A percentile compares a stretch with the other conserved stretches of the same genome.
These are phyloP conservation scores for Nebria salina DNA, from an alignment of 2,888 invertebrate species.

Conservation along the genomic window DNA sequence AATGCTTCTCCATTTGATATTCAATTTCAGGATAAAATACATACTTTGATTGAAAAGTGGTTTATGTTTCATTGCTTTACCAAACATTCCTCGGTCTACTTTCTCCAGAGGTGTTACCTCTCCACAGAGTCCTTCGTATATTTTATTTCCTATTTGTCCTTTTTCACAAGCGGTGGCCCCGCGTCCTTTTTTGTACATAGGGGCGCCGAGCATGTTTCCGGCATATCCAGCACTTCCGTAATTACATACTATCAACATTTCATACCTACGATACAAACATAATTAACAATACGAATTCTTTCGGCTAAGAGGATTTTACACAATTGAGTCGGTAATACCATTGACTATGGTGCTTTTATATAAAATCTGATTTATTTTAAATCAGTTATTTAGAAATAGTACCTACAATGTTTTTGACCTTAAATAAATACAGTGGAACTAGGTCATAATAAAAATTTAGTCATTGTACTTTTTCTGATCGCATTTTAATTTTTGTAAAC, in stretches of 20 bases:
- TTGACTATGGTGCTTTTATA: too few relatives aligned
- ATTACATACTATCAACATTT: conserved; percentile 58
- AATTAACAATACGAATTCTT: background rate
- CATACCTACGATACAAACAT: conserved; percentile 50
- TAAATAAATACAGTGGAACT: too few relatives aligned
- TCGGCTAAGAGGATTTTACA: too few relatives aligned
- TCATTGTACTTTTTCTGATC: too few relatives aligned
- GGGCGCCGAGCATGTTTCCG: conserved; percentile 51
- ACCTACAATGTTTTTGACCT: too few relatives aligned
- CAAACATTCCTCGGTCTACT: conserved; percentile 1
- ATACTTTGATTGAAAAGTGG: background rate
- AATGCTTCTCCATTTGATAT: background rate
- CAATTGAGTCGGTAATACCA: too few relatives aligned
- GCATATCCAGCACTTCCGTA: conserved; percentile 58
- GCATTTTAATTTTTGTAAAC: too few relatives aligned
- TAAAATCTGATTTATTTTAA: too few relatives aligned
- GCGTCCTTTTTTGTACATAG: conserved; percentile 57
- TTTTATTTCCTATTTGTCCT: conserved; percentile 50
- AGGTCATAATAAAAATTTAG: too few relatives aligned
- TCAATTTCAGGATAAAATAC: background rate
- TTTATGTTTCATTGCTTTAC: background rate
- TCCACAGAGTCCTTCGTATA: conserved; percentile 56
- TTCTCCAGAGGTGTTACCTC: conserved; percentile 17
- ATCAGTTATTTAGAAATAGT: too few relatives aligned
- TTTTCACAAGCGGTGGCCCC: conserved; percentile 54